A percentile compares a stretch with the other conserved stretches of the same genome.
Conservation (phyloP, 53 echinoderm and acorn worm species). For the Arbacia lixula region DNA sequence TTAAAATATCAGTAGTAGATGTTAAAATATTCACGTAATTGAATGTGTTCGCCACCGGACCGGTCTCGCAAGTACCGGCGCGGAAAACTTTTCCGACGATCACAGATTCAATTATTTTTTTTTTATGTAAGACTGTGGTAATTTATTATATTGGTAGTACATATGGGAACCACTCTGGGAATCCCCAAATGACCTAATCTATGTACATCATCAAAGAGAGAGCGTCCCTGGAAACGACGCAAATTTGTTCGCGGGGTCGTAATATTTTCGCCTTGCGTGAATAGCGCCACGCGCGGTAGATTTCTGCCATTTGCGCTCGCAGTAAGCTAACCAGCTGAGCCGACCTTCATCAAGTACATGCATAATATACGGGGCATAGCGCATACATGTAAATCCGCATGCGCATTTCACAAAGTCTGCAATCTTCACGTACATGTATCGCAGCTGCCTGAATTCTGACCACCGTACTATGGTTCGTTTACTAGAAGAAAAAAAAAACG, state of each 20-base stretch:
- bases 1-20: not conserved
- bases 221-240: not conserved
- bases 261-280: not conserved
- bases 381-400: too few relatives aligned
- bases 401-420: too few relatives aligned
- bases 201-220: not conserved
- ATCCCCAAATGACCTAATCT: slow-evolving; percentile 15
- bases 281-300: not conserved
- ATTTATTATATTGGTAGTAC: not conserved
- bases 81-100: not conserved
- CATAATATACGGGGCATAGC: too few relatives aligned
- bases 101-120: not conserved
- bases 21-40: not conserved
- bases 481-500: too few relatives aligned
- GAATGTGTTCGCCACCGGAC: too few relatives aligned
- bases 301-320: not conserved
- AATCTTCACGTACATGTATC: not conserved
- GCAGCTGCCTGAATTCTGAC: too few relatives aligned
- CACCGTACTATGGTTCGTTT: too few relatives aligned
- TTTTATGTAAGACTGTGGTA: not conserved
- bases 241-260: not conserved
- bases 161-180: slow-evolving; percentile 9
- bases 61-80: too few relatives aligned
- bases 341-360: not conserved
- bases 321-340: not conserved